phyloP scores from a whole-genome alignment of 2,113 vertebrate species.

The Coreoperca whiteheadi region DNA sequence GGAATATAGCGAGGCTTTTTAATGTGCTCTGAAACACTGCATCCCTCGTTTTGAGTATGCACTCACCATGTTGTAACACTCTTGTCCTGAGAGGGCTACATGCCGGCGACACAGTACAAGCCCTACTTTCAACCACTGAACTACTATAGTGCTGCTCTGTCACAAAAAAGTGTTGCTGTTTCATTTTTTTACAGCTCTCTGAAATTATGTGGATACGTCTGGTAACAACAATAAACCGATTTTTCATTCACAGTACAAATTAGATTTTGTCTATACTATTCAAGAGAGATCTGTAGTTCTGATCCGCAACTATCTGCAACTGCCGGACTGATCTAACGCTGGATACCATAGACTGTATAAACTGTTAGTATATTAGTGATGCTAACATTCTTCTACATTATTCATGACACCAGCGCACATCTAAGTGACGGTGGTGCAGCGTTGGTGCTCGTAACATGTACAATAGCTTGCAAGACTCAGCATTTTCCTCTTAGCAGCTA shows the following conservation, averaged over 20 bases:
- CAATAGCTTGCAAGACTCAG: slow-evolving; percentile 3
- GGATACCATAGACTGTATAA: not conserved
- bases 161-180: not conserved
- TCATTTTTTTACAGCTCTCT: not conserved
- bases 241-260: not conserved
- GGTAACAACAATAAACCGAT: not conserved
- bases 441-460: not conserved
- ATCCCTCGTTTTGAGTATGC: slow-evolving; percentile 18
- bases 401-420: not conserved
- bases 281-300: not conserved
- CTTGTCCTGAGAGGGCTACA: slow-evolving; percentile 36
- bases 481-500: not conserved
- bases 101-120: slow-evolving; percentile 30
- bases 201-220: not conserved
- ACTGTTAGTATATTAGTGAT: too few relatives aligned
- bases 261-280: not conserved
- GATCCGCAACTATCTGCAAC: not conserved
- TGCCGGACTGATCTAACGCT: not conserved
- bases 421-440: not conserved
- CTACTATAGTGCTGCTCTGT: slow-evolving; percentile 8
- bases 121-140: slow-evolving; percentile 32
- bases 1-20: not conserved
- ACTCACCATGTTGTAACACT: slow-evolving; percentile 24
- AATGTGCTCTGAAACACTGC: slow-evolving; percentile 24
- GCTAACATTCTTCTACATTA: slow-evolving; percentile 6